phyloP scores from a whole-genome alignment of 1,140 invertebrate genomes.

The Scaptomyza pallida region DNA sequence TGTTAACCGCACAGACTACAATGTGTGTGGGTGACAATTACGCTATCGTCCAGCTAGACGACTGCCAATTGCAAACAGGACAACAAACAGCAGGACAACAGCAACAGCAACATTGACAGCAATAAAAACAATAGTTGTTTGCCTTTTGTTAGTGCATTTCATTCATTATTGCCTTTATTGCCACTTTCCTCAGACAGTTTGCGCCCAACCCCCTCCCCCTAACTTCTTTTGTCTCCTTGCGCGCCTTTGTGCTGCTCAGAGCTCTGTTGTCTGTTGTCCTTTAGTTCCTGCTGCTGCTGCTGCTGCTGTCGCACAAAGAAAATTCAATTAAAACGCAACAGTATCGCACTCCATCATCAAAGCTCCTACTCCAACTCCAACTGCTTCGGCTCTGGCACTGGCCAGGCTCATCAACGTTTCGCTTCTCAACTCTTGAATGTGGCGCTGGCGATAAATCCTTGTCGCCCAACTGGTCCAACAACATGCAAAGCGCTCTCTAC shows the following conservation, averaged over 20 bases:
- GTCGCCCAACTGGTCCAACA: slow-evolving; percentile 47
- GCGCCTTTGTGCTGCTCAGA: background rate
- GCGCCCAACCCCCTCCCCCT: background rate
- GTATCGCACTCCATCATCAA: slow-evolving; percentile 82
- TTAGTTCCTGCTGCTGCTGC: slow-evolving; percentile 40
- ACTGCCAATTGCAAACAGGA: slow-evolving; percentile 5
- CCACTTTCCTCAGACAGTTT: slow-evolving; percentile 40
- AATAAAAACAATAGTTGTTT: slow-evolving; percentile 81
- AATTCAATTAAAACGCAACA: slow-evolving; percentile 84
- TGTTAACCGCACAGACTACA: background rate
- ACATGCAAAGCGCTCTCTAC: slow-evolving; percentile 56
- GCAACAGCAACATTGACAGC: slow-evolving; percentile 44
- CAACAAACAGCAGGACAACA: background rate
- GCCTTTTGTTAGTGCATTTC: slow-evolving; percentile 77
- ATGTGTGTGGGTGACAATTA: slow-evolving; percentile 14
- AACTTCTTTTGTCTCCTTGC: no score
- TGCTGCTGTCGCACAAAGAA: slow-evolving; percentile 70
- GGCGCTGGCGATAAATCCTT: slow-evolving; percentile 76
- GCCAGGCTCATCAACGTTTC: slow-evolving; percentile 44
- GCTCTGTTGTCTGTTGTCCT: slow-evolving; percentile 46
- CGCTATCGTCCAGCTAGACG: slow-evolving; percentile 3
- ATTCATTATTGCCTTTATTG: slow-evolving; percentile 81
- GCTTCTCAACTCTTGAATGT: slow-evolving; percentile 27
- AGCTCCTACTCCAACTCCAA: slow-evolving; percentile 35
- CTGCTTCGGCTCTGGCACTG: slow-evolving; percentile 15